Base-by-base conservation (phyloP, 2,797 vertebrate species). In the Brotula barbata region DNA sequence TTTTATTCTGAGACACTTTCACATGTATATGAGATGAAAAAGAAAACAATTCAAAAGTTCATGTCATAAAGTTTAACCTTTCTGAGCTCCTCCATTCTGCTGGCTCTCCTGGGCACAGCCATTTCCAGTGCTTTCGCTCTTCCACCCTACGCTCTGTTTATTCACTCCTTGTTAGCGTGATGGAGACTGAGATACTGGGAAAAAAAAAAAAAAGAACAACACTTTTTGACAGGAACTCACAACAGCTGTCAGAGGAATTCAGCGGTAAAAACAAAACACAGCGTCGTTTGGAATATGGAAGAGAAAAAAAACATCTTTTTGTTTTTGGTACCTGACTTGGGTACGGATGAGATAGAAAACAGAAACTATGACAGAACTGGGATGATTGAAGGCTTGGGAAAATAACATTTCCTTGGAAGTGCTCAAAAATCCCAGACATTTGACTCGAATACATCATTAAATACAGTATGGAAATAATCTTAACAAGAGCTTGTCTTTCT, bases 211-310 rank as follows among this genome's bases (percentile, higher is more conserved):
- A 37, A 13, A 33, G 25, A 82, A 77, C 75, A 85, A 85, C 76
- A 75, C 44, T 85, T 81, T 83, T 64, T 88, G 88, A 89, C 85
- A 84, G 80, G 72, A 81, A 81, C 77, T 80, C 81, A 86, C 81
- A 88, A 83, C 85, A 87, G 80, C 83, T 89, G 87, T 88, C 86
- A 86, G 75, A 82, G 68, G 75, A 65, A 81, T 85, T 87, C 80
- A 40, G 58, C 59, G 69, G 68, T 69, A 67, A 72, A 85, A 84
- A 78, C 73, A 82, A 88, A 87, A 87, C 43, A 75, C 76, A 73
- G 78, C 43, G 45, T 69, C 25, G 75, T 82, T 85, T 79, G 15
- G 49, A 80, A 72, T 28, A 44, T 41, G 59, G 60, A 61, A 28
- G 25, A 8, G 8, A 28, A 73, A 68, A 56, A 45, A 55, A 54